Percentiles rank a stretch among this genome's conserved stretches.
Conservation (phyloP, 1,140 invertebrate genomes). For the Caenorhabditis remanei region DNA sequence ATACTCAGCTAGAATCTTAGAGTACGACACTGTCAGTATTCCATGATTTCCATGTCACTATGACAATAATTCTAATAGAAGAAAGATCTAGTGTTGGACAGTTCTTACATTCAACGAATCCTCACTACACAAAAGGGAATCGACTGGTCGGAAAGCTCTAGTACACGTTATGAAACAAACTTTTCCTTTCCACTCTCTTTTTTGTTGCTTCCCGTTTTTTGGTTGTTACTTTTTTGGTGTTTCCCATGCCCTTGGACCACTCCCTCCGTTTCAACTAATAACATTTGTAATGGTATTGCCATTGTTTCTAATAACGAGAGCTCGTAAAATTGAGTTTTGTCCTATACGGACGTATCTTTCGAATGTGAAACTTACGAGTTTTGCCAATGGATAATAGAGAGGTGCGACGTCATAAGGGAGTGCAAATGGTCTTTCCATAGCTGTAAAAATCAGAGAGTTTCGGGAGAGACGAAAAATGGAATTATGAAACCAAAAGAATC, state of each 20-base stretch:
- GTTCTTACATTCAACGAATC: no score
- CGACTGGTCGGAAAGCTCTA: not conserved
- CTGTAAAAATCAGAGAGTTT: not conserved
- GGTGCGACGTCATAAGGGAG: slow-evolving; percentile 17
- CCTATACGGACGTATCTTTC: no score
- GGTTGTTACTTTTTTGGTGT: slow-evolving; percentile 16
- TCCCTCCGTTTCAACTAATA: slow-evolving; percentile 2
- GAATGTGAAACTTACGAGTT: not conserved
- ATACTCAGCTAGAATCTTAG: not conserved
- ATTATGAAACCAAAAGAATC: not conserved
- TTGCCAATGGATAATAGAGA: slow-evolving; percentile 13
- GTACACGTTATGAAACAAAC: not conserved
- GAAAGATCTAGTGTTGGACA: no score
- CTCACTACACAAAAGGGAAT: no score
- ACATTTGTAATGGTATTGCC: slow-evolving; percentile 36
- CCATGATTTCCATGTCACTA: not conserved
- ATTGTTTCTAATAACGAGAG: slow-evolving; percentile 5
- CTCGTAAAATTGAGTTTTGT: not conserved
- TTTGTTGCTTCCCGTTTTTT: slow-evolving; percentile 6
- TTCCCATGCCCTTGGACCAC: not conserved
- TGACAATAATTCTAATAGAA: no score
- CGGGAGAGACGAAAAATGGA: not conserved
- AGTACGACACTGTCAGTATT: not conserved
- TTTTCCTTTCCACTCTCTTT: not conserved
- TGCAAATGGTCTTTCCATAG: slow-evolving; percentile 20